Evolutionary conservation across 2,888 invertebrate genomes (phyloP).

Genomic region (Lepas anatifera): DNA sequence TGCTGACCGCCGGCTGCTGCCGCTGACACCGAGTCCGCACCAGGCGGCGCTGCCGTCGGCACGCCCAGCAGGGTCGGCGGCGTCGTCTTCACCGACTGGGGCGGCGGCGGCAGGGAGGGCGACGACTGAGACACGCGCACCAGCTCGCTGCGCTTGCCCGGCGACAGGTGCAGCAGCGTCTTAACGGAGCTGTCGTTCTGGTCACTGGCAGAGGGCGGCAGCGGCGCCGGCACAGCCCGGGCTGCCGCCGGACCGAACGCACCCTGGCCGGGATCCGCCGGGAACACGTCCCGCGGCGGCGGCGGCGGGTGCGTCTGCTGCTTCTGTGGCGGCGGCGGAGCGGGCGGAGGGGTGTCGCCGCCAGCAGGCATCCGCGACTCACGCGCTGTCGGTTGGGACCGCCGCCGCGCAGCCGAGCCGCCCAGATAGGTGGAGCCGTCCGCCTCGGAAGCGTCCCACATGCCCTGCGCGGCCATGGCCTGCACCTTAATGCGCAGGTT

Average conservation of each 20-base stretch:
- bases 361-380: not conserved
- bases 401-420: constrained; percentile 14
- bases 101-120: constrained; percentile 26
- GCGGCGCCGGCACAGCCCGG: not conserved
- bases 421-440: constrained; percentile 12
- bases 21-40: too few relatives aligned
- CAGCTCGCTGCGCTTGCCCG: constrained; percentile 38
- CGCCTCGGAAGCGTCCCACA: constrained; percentile 1
- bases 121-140: constrained; percentile 35
- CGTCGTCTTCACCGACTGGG: too few relatives aligned
- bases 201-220: not conserved
- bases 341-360: not conserved
- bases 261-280: not conserved
- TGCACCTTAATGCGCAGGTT: not conserved
- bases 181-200: not conserved
- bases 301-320: not conserved
- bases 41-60: too few relatives aligned
- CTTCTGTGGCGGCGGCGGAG: not conserved
- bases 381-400: too few relatives aligned
- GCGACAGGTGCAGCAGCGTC: constrained; percentile 13
- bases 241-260: not conserved
- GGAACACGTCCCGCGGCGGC: not conserved
- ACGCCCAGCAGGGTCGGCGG: too few relatives aligned
- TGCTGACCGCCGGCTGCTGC: constrained; percentile 26
- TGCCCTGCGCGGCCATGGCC: constrained; percentile 11